Percentiles rank a stretch among this genome's conserved stretches.
phyloP scores from a whole-genome alignment of 2,888 invertebrate species.

The Drosophila helvetica region DNA sequence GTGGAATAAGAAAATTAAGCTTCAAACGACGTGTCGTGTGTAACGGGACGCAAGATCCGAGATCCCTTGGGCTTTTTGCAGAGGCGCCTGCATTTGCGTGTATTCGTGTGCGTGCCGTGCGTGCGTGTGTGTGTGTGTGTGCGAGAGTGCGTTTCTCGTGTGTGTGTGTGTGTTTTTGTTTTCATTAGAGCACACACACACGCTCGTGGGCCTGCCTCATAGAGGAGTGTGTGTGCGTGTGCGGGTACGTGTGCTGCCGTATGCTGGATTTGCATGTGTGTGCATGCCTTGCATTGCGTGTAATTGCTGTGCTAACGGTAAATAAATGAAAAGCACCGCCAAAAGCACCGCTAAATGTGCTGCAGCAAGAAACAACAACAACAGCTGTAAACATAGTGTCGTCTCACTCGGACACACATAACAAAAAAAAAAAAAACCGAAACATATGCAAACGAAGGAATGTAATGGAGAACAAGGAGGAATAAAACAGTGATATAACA shows the following conservation, averaged over 20 bases:
- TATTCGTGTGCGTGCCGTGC: not conserved
- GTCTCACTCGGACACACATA: slow-evolving; percentile 11
- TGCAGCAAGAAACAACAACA: slow-evolving; percentile 11
- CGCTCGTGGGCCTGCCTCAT: slow-evolving; percentile 1
- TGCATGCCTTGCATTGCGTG: not conserved
- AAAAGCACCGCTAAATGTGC: slow-evolving; percentile 11
- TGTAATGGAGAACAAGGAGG: not conserved
- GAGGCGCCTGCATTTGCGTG: slow-evolving; percentile 2
- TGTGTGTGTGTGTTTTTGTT: slow-evolving; percentile 47
- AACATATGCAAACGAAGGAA: slow-evolving; percentile 23
- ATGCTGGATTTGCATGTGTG: not conserved
- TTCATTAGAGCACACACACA: slow-evolving; percentile 14
- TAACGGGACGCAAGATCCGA: not conserved
- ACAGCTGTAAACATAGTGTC: slow-evolving; percentile 5
- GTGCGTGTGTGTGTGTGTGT: slow-evolving; percentile 19
- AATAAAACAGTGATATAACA: slow-evolving; percentile 3
- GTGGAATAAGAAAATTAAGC: slow-evolving; percentile 4
- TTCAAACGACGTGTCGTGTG: not conserved
- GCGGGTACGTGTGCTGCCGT: not conserved
- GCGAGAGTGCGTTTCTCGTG: slow-evolving; percentile 6
- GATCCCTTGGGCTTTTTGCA: slow-evolving; percentile 1
- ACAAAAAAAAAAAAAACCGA: not conserved
- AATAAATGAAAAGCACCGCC: slow-evolving; percentile 52
- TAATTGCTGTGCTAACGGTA: slow-evolving; percentile 36
- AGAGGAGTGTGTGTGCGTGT: slow-evolving; percentile 11